Evolutionary conservation across 2,888 invertebrate species (phyloP).

Genomic region (Heliconius aoede): DNA sequence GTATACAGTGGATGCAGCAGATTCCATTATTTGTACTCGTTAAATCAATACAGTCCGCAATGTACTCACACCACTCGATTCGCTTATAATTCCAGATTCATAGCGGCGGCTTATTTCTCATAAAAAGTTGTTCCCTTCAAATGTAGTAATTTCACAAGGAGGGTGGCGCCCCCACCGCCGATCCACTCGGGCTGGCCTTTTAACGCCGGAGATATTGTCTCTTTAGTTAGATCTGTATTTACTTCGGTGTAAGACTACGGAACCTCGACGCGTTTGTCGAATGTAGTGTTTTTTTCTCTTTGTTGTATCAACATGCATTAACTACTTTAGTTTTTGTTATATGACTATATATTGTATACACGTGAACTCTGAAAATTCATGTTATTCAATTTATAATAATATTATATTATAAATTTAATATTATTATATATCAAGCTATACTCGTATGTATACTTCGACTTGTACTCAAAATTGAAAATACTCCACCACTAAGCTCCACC

Average conservation of each 20-base stretch:
- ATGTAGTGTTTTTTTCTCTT: slow-evolving; percentile 5
- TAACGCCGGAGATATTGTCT: slow-evolving; percentile 83
- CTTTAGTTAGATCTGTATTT: slow-evolving; percentile 82
- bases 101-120: slow-evolving; percentile 81
- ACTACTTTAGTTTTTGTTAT: neutral
- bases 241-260: slow-evolving; percentile 69
- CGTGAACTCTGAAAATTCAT: neutral
- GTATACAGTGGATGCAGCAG: slow-evolving; percentile 31
- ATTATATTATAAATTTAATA: too few relatives aligned
- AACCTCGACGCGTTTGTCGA: slow-evolving; percentile 47
- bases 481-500: too few relatives aligned
- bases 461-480: too few relatives aligned
- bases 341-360: neutral
- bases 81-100: slow-evolving; percentile 82
- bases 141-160: slow-evolving; percentile 81
- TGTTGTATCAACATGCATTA: neutral
- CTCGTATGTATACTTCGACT: too few relatives aligned
- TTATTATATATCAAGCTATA: too few relatives aligned
- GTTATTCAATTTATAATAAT: neutral
- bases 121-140: slow-evolving; percentile 83
- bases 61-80: slow-evolving; percentile 65
- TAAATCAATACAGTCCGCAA: slow-evolving; percentile 42
- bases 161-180: slow-evolving; percentile 64
- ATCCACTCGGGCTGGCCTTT: slow-evolving; percentile 78
- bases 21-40: slow-evolving; percentile 37